Evolutionary conservation across 2,888 invertebrate species (phyloP).

Genomic region (Leptarthrus brevirostris): DNA sequence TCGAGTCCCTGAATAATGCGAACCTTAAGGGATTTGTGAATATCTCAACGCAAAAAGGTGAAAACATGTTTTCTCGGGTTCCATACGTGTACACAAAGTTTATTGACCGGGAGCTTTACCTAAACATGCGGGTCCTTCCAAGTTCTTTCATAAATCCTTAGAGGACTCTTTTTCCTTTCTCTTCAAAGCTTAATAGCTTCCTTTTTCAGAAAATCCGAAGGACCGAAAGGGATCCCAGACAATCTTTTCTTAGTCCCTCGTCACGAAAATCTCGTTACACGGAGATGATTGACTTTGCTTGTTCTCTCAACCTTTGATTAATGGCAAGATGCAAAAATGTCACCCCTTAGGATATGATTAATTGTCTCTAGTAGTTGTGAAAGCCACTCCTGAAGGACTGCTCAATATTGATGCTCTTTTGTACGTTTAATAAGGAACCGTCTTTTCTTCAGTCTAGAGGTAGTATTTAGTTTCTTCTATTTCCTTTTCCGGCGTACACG

Average conservation of each 20-base stretch:
- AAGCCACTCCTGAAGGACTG: slow-evolving; percentile 14
- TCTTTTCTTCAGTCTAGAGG: not conserved
- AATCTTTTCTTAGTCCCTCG: slow-evolving; percentile 40
- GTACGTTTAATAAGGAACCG: not conserved
- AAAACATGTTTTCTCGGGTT: not conserved
- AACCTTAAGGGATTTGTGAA: not conserved
- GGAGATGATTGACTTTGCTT: slow-evolving; percentile 46
- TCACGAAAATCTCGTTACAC: slow-evolving; percentile 48
- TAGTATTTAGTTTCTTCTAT: not conserved
- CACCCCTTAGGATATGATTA: slow-evolving; percentile 46
- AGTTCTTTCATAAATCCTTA: not conserved
- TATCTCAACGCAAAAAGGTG: not conserved
- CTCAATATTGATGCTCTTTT: not conserved
- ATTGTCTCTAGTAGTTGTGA: slow-evolving; percentile 25
- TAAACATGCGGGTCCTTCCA: not conserved
- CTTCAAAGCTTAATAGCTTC: not conserved
- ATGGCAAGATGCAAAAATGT: slow-evolving; percentile 44
- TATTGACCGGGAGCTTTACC: not conserved
- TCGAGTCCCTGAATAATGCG: not conserved
- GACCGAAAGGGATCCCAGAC: not conserved
- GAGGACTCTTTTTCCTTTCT: not conserved
- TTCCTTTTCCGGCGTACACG: not conserved
- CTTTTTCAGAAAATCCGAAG: not conserved
- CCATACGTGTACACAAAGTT: not conserved
- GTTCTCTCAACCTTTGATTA: slow-evolving; percentile 45